Evolutionary conservation across 2,888 invertebrate genomes (phyloP).

Genomic region (Stenodema calcarata): DNA sequence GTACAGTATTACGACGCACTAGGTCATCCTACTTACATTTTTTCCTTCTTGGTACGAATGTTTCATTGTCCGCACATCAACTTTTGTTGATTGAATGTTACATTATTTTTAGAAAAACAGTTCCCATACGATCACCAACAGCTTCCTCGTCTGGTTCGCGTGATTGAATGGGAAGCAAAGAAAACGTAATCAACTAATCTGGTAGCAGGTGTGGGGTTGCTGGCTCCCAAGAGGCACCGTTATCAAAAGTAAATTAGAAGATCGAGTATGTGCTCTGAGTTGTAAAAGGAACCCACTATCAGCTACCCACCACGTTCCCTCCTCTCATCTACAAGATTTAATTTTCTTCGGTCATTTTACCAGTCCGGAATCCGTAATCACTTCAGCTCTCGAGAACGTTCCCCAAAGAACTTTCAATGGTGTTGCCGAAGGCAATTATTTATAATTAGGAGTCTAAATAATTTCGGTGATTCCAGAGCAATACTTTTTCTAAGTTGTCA

Average conservation of each 20-base stretch:
- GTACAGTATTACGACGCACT: too few relatives aligned
- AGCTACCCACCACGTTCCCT: constrained; percentile 13
- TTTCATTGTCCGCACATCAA: too few relatives aligned
- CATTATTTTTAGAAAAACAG: too few relatives aligned
- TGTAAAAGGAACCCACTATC: constrained; percentile 17
- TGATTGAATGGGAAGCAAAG: not conserved
- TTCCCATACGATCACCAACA: not conserved
- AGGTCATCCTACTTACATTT: too few relatives aligned
- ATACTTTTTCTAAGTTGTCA: too few relatives aligned
- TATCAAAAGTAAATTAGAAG: constrained; percentile 34
- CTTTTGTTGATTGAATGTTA: too few relatives aligned
- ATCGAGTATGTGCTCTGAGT: constrained; percentile 19
- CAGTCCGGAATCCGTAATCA: not conserved
- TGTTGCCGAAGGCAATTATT: not conserved
- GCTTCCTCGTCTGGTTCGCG: not conserved
- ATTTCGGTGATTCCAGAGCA: too few relatives aligned
- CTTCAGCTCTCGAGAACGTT: not conserved
- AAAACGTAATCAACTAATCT: constrained; percentile 6
- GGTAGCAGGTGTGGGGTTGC: not conserved
- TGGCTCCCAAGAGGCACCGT: not conserved
- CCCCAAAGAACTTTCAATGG: not conserved
- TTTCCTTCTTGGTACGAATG: too few relatives aligned
- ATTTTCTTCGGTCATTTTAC: constrained; percentile 9
- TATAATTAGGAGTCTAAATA: too few relatives aligned
- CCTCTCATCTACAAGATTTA: constrained; percentile 21